Evolutionary conservation across 2,888 invertebrate genomes (phyloP).

Genomic region (Patella pellucida): DNA sequence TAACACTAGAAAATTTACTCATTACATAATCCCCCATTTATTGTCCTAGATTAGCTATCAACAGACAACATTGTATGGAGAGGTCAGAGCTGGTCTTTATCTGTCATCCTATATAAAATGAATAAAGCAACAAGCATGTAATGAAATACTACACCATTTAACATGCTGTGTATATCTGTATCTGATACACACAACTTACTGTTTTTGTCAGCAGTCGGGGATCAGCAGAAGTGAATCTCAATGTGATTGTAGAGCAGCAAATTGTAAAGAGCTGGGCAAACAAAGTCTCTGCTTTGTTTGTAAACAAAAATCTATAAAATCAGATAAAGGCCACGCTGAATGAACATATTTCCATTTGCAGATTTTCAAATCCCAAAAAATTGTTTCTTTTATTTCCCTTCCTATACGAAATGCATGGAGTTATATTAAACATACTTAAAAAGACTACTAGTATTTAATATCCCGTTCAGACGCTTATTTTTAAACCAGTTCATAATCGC

Average conservation of each 20-base stretch:
- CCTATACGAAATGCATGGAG: too few species aligned
- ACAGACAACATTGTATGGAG: not conserved
- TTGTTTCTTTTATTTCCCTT: too few species aligned
- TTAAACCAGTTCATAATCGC: too few species aligned
- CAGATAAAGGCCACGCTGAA: too few species aligned
- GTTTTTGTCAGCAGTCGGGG: not conserved
- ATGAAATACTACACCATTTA: slow-evolving; percentile 3
- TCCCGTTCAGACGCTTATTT: too few species aligned
- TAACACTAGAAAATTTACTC: not conserved
- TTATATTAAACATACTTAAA: too few species aligned
- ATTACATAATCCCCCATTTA: slow-evolving; percentile 2
- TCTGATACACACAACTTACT: slow-evolving; percentile 8
- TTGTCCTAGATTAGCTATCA: slow-evolving; percentile 7
- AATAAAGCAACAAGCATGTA: slow-evolving; percentile 12
- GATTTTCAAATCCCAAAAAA: too few species aligned
- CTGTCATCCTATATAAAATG: not conserved
- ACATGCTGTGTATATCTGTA: slow-evolving; percentile 4
- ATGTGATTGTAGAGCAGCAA: not conserved
- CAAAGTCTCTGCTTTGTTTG: not conserved
- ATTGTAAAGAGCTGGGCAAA: slow-evolving; percentile 1
- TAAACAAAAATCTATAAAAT: too few species aligned
- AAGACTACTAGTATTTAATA: too few species aligned
- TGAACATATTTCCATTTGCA: too few species aligned
- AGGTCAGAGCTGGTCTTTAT: slow-evolving; percentile 6
- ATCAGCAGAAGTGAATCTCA: slow-evolving; percentile 6